Conservation (phyloP, 2,888 invertebrate genomes). For the Mimas tiliae region DNA sequence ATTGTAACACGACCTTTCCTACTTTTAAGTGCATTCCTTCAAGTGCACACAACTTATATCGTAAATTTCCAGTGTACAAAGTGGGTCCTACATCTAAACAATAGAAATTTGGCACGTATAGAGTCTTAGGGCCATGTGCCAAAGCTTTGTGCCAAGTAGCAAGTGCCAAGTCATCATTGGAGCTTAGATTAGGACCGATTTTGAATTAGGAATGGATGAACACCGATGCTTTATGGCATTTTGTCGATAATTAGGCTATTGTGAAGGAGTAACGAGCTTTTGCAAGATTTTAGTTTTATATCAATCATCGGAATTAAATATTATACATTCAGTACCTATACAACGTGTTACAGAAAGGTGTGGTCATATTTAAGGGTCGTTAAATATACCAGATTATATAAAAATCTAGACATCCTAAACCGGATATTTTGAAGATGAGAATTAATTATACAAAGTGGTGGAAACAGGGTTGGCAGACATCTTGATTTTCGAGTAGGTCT, state of each 20-base stretch:
- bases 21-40: background rate
- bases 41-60: conserved; percentile 44
- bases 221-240: conserved; percentile 16
- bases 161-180: conserved; percentile 51
- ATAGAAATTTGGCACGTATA: conserved; percentile 50
- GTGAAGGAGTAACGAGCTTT: too few species aligned
- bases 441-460: too few species aligned
- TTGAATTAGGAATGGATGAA: conserved; percentile 26
- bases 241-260: background rate
- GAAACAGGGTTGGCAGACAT: too few species aligned
- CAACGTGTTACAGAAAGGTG: too few species aligned
- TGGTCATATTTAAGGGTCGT: too few species aligned
- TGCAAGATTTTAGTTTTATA: too few species aligned
- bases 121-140: conserved; percentile 42
- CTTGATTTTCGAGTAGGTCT: too few species aligned
- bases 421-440: too few species aligned
- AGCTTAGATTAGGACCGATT: conserved; percentile 32
- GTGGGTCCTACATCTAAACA: conserved; percentile 45
- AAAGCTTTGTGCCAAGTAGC: conserved; percentile 34
- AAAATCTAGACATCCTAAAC: too few species aligned
- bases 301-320: too few species aligned
- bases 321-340: too few species aligned
- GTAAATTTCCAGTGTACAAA: conserved; percentile 45
- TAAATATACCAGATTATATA: too few species aligned
- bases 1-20: background rate